Evolutionary conservation across 1,140 invertebrate species (phyloP).

Genomic region (Anoplolepis gracilipes): DNA sequence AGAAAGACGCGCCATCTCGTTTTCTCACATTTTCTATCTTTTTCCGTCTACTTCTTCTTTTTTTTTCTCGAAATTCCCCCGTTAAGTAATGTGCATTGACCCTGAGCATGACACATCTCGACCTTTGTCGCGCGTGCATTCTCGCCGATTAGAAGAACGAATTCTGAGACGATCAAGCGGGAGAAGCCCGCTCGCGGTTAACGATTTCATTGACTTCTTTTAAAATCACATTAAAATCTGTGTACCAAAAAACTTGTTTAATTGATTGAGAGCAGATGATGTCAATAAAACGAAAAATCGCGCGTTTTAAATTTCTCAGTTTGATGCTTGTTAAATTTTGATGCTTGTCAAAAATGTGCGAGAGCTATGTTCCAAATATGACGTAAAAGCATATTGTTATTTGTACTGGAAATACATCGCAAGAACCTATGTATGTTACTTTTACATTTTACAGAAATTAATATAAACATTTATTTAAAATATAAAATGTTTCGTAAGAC

Average conservation of each 20-base stretch:
- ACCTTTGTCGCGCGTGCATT: slow-evolving; percentile 51
- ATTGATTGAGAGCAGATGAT: neutral
- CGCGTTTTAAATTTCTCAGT: neutral
- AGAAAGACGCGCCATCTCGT: slow-evolving; percentile 63
- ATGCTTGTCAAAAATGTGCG: slow-evolving; percentile 13
- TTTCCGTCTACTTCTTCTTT: neutral
- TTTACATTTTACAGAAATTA: slow-evolving; percentile 11
- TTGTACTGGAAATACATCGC: neutral
- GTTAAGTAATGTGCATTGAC: slow-evolving; percentile 56
- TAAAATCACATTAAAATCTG: slow-evolving; percentile 46
- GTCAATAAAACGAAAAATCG: neutral
- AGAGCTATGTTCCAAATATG: neutral
- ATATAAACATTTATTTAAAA: slow-evolving; percentile 23
- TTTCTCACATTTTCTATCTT: slow-evolving; percentile 19
- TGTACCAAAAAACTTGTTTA: neutral
- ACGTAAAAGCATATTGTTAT: slow-evolving; percentile 14
- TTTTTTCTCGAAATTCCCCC: slow-evolving; percentile 18
- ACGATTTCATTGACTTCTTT: slow-evolving; percentile 35
- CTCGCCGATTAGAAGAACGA: slow-evolving; percentile 57
- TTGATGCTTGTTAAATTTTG: neutral
- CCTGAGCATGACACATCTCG: slow-evolving; percentile 61
- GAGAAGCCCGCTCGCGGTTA: slow-evolving; percentile 14
- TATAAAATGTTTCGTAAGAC: neutral
- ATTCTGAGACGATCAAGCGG: slow-evolving; percentile 49
- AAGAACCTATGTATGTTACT: neutral